Evolutionary conservation across 2,113 vertebrate genomes (phyloP).

Genomic region (mouse (Mus musculus)): GRCm39 chr3:114049001-114049500

Average conservation of each 20-base stretch:
- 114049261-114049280: slow-evolving; percentile 35
- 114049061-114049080: not conserved
- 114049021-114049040: not conserved
- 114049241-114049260: slow-evolving; percentile 46
- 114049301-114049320: slow-evolving; percentile 63
- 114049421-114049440: slow-evolving; percentile 82
- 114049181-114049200: not conserved
- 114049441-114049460: slow-evolving; percentile 85
- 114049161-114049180: not conserved
- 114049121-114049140: not conserved
- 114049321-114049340: slow-evolving; percentile 81
- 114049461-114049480: slow-evolving; percentile 85
- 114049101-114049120: not conserved
- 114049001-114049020: not conserved
- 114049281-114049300: slow-evolving; percentile 72
- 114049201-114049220: not conserved
- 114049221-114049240: slow-evolving; percentile 20
- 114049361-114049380: slow-evolving; percentile 72
- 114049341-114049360: slow-evolving; percentile 83
- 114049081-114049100: not conserved
- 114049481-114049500: slow-evolving; percentile 85
- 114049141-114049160: not conserved
- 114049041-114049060: not conserved
- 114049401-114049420: slow-evolving; percentile 84
- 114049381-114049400: slow-evolving; percentile 85